Evolutionary conservation across 2,888 invertebrate species (phyloP).

Genomic region (Coelinius sp.): DNA sequence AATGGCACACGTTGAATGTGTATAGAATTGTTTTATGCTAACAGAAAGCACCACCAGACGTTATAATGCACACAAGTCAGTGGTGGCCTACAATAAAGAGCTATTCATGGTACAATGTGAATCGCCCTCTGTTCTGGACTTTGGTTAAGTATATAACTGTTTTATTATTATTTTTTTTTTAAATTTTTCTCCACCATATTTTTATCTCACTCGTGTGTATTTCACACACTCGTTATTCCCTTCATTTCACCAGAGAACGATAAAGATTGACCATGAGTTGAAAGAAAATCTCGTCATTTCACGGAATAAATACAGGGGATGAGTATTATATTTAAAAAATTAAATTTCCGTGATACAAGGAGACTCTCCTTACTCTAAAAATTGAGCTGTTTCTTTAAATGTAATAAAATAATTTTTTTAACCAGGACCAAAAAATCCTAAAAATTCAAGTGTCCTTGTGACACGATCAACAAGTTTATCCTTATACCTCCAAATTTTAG

Average conservation of each 20-base stretch:
- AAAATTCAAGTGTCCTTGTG: constrained; percentile 78
- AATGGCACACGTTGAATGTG: constrained; percentile 36
- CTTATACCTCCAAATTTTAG: constrained; percentile 90
- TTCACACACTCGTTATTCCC: constrained; percentile 9
- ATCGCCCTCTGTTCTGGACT: constrained; percentile 59
- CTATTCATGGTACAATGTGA: constrained; percentile 63
- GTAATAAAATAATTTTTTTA: not conserved
- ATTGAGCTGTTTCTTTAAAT: not conserved
- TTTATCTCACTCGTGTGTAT: constrained; percentile 6
- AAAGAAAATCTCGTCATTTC: constrained; percentile 33
- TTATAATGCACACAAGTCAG: constrained; percentile 28
- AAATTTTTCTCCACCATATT: too few species aligned
- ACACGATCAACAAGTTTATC: constrained; percentile 81
- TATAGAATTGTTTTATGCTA: not conserved
- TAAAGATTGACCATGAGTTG: constrained; percentile 64
- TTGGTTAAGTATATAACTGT: not conserved
- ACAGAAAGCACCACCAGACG: constrained; percentile 22
- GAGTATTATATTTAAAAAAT: not conserved
- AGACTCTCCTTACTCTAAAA: not conserved
- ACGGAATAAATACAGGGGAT: constrained; percentile 1
- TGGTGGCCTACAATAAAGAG: constrained; percentile 27
- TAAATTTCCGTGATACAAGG: constrained; percentile 36
- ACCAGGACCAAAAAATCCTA: constrained; percentile 77
- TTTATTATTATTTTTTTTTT: not conserved
- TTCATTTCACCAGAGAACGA: constrained; percentile 58